Conservation (phyloP, 2,888 invertebrate species). For the Erynnis tages region DNA sequence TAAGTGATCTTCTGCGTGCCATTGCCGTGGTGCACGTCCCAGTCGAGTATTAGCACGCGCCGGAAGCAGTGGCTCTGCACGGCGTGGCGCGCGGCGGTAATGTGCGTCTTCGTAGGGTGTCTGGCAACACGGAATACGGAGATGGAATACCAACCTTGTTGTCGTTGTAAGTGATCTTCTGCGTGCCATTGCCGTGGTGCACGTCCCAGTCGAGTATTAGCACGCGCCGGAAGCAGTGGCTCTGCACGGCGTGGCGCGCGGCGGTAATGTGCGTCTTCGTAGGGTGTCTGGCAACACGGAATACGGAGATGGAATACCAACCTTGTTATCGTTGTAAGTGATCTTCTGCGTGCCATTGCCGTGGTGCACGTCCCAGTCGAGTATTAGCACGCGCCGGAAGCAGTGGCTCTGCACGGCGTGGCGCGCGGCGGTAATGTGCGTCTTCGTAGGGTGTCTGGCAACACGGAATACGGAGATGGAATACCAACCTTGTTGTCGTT, state of each 20-base stretch:
- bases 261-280: too few species aligned
- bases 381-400: conserved; percentile 83
- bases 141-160: too few species aligned
- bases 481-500: too few species aligned
- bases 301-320: not conserved
- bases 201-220: conserved; percentile 97
- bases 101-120: too few species aligned
- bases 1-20: conserved; percentile 93
- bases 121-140: too few species aligned
- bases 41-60: conserved; percentile 90
- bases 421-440: conserved; percentile 89
- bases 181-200: conserved; percentile 97
- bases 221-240: conserved; percentile 81
- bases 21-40: conserved; percentile 98
- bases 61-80: conserved; percentile 80
- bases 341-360: conserved; percentile 95
- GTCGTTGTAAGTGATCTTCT: conserved; percentile 88
- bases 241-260: conserved; percentile 86
- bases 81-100: conserved; percentile 90
- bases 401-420: conserved; percentile 84
- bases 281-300: not conserved
- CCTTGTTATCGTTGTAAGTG: conserved; percentile 80
- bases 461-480: too few species aligned
- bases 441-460: too few species aligned
- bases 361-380: conserved; percentile 99